These are phyloP conservation scores for Scaptomyza graminum DNA, from an alignment of 1,140 invertebrate species.

Conservation along the genomic window DNA sequence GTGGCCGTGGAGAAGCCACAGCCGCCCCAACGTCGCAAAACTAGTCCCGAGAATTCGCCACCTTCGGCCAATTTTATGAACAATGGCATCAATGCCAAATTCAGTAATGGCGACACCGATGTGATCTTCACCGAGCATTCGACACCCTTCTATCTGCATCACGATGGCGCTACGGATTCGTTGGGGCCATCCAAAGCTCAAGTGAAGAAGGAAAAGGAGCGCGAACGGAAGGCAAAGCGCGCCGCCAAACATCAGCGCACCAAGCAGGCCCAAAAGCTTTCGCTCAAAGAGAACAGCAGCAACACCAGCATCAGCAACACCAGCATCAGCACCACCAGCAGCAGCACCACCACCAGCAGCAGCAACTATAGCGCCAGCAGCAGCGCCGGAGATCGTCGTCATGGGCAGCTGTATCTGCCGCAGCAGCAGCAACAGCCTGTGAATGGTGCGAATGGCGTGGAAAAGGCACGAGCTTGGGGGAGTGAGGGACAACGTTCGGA, in stretches of 20 bases:
- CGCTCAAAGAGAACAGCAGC: constrained; percentile 47
- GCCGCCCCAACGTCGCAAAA: constrained; percentile 85
- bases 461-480: constrained; percentile 19
- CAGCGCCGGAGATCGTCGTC: constrained; percentile 7
- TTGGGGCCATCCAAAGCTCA: constrained; percentile 87
- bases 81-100: constrained; percentile 46
- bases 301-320: constrained; percentile 11
- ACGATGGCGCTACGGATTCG: constrained; percentile 25
- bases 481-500: constrained; percentile 52
- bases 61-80: neutral
- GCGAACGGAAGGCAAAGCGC: constrained; percentile 85
- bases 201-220: constrained; percentile 88
- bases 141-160: constrained; percentile 70
- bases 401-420: constrained; percentile 9
- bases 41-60: constrained; percentile 77
- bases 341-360: neutral
- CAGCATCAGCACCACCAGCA: neutral
- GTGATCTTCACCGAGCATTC: constrained; percentile 34
- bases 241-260: constrained; percentile 75
- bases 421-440: constrained; percentile 1
- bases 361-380: neutral
- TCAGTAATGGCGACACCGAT: constrained; percentile 28
- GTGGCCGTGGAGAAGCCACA: constrained; percentile 90
- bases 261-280: constrained; percentile 60
- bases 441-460: neutral